Conservation (phyloP, 2,797 vertebrate genomes). For the Neomorphus geoffroyi region DNA sequence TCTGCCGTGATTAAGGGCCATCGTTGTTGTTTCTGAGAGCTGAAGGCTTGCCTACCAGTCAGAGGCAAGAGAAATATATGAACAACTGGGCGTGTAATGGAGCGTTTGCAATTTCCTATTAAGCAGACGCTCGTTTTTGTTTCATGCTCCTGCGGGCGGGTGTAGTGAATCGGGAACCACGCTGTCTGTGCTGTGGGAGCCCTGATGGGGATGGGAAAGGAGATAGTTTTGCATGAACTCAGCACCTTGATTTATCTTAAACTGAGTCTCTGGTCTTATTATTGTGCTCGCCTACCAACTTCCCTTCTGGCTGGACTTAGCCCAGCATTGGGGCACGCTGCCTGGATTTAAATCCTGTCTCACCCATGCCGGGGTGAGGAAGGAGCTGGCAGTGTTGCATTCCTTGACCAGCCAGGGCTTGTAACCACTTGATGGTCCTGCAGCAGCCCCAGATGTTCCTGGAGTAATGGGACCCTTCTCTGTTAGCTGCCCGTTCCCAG, state of each 20-base stretch:
- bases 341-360: background rate
- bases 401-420: background rate
- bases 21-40: slow-evolving; percentile 2
- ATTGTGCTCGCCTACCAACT: background rate
- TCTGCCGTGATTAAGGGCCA: slow-evolving; percentile 5
- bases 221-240: background rate
- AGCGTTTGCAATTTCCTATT: slow-evolving; percentile 25
- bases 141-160: background rate
- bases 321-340: rapidly evolving
- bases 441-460: background rate
- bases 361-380: rapidly evolving
- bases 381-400: background rate
- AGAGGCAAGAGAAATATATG: background rate
- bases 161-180: background rate
- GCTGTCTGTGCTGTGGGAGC: background rate
- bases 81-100: slow-evolving; percentile 20
- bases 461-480: background rate
- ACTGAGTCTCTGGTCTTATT: background rate
- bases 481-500: background rate
- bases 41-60: background rate
- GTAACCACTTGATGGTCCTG: background rate
- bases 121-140: background rate
- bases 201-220: background rate
- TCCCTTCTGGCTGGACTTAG: background rate
- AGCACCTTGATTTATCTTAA: background rate